A percentile compares a stretch with the other conserved stretches of the same genome.
These are phyloP conservation scores for Synaphobranchus kaupii DNA, from an alignment of 2,797 vertebrate species.

Conservation along the genomic window DNA sequence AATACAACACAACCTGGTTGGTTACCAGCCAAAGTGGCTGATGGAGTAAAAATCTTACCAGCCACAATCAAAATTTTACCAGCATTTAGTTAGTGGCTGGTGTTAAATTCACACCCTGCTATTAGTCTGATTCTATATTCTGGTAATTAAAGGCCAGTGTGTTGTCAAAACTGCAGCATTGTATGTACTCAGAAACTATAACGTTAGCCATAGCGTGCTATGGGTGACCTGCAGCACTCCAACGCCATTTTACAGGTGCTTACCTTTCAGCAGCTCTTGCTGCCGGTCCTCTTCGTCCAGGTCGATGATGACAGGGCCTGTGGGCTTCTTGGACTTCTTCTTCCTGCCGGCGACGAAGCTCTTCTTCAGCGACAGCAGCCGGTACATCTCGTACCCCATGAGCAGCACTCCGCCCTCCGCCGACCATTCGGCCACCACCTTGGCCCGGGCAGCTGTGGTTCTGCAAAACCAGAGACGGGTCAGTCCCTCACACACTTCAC, in stretches of 20 bases:
- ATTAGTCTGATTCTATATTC: background rate
- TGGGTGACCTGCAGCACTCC: no score
- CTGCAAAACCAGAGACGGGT: constrained; percentile 63
- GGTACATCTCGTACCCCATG: constrained; percentile 99
- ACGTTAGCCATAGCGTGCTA: no score
- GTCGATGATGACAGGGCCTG: constrained; percentile 95
- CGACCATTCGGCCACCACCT: constrained; percentile 94
- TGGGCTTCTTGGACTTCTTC: constrained; percentile 94
- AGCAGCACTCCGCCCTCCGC: constrained; percentile 91
- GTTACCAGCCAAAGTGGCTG: no score
- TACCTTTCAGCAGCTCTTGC: constrained; percentile 96
- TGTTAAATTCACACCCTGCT: no score
- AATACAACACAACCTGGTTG: no score
- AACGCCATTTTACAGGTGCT: constrained; percentile 27
- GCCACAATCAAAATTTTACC: no score
- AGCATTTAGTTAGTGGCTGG: no score
- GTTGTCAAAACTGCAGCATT: background rate
- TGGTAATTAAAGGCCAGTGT: background rate
- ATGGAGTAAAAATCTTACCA: no score
- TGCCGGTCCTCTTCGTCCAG: constrained; percentile 97
- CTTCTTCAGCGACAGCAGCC: constrained; percentile 96
- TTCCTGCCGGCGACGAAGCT: constrained; percentile 92
- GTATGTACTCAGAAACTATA: background rate
- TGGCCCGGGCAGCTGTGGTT: constrained; percentile 89
- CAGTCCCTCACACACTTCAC: background rate